These are phyloP conservation scores for Caenorhabditis sp. DNA, from an alignment of 2,888 invertebrate genomes.

Conservation along the genomic window DNA sequence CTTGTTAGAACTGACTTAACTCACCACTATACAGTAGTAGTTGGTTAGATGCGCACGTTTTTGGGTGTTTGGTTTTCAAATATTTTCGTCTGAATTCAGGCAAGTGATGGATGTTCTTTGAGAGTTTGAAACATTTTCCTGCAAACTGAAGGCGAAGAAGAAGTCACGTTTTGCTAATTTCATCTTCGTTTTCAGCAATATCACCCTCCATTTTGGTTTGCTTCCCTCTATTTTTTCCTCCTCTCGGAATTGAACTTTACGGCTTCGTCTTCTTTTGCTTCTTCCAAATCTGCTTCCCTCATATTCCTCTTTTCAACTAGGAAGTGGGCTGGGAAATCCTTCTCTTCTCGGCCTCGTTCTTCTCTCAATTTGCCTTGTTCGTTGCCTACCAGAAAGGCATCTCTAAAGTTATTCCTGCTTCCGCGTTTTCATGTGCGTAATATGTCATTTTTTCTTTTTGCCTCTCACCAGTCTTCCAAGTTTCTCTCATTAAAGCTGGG, in stretches of 20 bases:
- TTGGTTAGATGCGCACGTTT: too few relatives aligned
- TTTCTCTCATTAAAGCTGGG: slow-evolving; percentile 2
- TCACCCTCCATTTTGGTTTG: slow-evolving; percentile 40
- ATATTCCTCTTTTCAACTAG: slow-evolving; percentile 27
- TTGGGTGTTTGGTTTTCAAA: too few relatives aligned
- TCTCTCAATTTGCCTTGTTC: slow-evolving; percentile 50
- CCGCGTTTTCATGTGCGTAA: slow-evolving; percentile 52
- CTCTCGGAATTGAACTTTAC: slow-evolving; percentile 50
- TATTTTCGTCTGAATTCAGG: not conserved
- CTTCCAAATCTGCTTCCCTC: slow-evolving; percentile 45
- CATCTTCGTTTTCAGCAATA: slow-evolving; percentile 36
- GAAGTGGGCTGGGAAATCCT: slow-evolving; percentile 10
- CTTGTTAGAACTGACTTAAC: too few relatives aligned
- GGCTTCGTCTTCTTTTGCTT: slow-evolving; percentile 44
- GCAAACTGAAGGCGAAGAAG: slow-evolving; percentile 12
- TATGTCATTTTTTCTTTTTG: slow-evolving; percentile 33
- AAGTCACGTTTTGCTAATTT: slow-evolving; percentile 35
- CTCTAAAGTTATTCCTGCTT: slow-evolving; percentile 25
- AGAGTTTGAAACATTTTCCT: slow-evolving; percentile 9
- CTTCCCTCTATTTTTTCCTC: slow-evolving; percentile 27
- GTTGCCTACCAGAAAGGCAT: slow-evolving; percentile 20
- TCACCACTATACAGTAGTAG: too few relatives aligned
- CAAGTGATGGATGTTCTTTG: not conserved
- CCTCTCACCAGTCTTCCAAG: not conserved
- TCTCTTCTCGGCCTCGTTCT: slow-evolving; percentile 37